Evolutionary conservation across 2,113 vertebrate species (phyloP).

Genomic region (Scomber japonicus): DNA sequence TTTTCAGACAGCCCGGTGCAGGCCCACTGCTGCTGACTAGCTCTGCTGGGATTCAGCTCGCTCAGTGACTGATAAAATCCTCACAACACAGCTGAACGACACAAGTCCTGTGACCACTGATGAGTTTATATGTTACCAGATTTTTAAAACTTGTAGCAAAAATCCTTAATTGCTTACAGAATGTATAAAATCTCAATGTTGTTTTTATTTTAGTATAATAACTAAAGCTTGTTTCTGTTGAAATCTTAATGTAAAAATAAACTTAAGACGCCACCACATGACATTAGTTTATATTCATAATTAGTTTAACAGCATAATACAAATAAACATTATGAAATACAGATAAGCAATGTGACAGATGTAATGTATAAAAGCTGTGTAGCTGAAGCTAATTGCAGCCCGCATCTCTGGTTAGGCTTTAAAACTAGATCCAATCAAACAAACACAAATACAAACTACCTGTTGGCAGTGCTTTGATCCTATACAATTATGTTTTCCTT

Average conservation of each 20-base stretch:
- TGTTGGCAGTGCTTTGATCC: background rate
- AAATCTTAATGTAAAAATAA: background rate
- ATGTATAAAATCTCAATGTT: background rate
- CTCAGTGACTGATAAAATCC: constrained; percentile 15
- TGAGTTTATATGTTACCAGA: background rate
- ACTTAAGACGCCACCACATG: background rate
- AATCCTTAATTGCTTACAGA: too few species aligned
- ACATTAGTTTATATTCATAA: background rate
- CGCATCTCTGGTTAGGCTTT: too few species aligned
- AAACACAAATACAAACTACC: background rate
- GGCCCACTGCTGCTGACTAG: constrained; percentile 33
- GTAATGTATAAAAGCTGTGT: too few species aligned
- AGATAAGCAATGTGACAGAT: too few species aligned
- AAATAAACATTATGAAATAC: too few species aligned
- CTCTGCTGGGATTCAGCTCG: constrained; percentile 53
- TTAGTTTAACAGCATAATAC: too few species aligned
- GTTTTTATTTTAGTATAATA: too few species aligned
- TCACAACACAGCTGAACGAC: constrained; percentile 8
- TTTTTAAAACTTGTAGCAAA: background rate
- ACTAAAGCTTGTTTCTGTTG: background rate
- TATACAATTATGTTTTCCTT: constrained; percentile 20
- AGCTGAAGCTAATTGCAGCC: too few species aligned
- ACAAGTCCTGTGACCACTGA: background rate
- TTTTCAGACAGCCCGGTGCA: constrained; percentile 54
- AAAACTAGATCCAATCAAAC: too few species aligned